Base-by-base conservation (phyloP, 2,113 vertebrate species). In the Pontoporia blainvillei region DNA sequence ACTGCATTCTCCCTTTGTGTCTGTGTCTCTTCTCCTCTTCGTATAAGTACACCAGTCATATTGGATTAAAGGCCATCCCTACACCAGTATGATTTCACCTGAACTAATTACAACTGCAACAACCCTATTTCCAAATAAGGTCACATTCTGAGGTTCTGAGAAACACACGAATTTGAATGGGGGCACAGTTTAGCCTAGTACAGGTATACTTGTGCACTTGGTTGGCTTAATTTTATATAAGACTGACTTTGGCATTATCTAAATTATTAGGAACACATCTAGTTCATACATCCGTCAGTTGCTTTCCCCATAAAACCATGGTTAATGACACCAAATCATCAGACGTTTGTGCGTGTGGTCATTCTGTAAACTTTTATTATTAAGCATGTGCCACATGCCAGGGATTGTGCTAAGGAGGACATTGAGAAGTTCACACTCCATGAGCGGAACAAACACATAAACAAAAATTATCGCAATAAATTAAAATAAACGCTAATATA, bases 1-100 rank as follows among this genome's bases (percentile, higher is more conserved):
- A 0, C 1, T 11, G 52, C 2, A 1, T 52, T 52, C 41, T 41
- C 18, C 34, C 27, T 17, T 13, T 6, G 0, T 11, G 61, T 46
- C 21, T 52, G 15, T 46, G 25, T 39, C 75, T 49, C 67, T 84
- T 13, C 20, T 71, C 52, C 39, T 79, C 39, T 17, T 52, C 52
- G 17, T 18, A 52, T 34, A 5, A 41, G 27, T 29, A 31, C 39
- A 12, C 9, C 10, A 7, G 34, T 57, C n/a, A 13, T 34, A 29
- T 15, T 11, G 23, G 39, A n/a, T 49, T 57, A 69, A 59, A 34
- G 36, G 12, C 13, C 13, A 44, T 46, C 9, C n/a, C 31, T n/a
- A 46, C 49, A 52, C 69, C 46, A 54, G 7, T 2, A 13, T 8
- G 31, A 36, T 17, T 52, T 52, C 52, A 52, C 5, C 15, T 52